Percentiles rank a stretch among this genome's conserved stretches.
Conservation (phyloP, 2,888 invertebrate species). For the Mystacides longicornis region DNA sequence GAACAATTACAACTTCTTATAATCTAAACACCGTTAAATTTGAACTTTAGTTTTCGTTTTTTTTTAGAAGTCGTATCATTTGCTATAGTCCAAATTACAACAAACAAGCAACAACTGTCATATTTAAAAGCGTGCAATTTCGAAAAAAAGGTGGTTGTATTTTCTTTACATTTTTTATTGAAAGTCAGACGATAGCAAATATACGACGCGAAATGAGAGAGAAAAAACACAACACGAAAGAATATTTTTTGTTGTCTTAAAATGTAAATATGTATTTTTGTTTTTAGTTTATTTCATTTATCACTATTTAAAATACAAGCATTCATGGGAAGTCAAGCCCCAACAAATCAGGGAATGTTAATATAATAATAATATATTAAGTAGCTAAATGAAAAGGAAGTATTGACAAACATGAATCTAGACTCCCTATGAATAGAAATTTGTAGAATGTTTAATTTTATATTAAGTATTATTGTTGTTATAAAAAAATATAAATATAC, state of each 20-base stretch:
- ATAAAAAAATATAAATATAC: background rate
- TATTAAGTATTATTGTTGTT: background rate
- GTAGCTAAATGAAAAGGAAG: constrained; percentile 9
- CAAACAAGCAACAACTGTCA: background rate
- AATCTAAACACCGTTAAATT: constrained; percentile 24
- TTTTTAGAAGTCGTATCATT: constrained; percentile 6
- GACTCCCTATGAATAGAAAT: no score
- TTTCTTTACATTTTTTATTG: no score
- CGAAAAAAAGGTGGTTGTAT: no score
- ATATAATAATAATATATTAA: constrained; percentile 4
- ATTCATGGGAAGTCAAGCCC: constrained; percentile 21
- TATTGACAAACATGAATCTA: constrained; percentile 7
- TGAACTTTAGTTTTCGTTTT: constrained; percentile 21
- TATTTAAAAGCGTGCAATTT: no score
- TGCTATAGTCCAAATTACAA: background rate
- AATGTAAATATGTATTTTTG: no score
- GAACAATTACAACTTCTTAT: constrained; percentile 20
- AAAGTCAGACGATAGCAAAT: no score
- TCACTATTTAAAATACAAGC: constrained; percentile 23
- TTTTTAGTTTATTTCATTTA: background rate
- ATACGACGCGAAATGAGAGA: background rate
- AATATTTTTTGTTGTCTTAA: background rate
- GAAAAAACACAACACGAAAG: background rate
- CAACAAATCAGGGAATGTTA: constrained; percentile 24
- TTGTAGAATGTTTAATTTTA: no score